Evolutionary conservation across 2,888 invertebrate genomes (phyloP).

Genomic region (Mythimna vitellina): DNA sequence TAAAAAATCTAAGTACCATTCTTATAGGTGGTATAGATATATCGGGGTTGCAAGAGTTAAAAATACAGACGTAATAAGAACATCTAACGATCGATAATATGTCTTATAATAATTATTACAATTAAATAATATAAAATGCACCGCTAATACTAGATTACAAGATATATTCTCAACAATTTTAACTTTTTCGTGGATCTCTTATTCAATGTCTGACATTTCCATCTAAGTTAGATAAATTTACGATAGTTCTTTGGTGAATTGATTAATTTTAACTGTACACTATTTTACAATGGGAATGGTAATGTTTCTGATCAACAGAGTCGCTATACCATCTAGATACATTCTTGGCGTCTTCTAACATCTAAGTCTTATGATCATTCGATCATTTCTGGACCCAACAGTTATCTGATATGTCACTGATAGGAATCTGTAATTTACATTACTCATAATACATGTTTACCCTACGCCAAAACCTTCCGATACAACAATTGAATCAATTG

Average conservation of each 20-base stretch:
- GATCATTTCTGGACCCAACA: slow-evolving; percentile 61
- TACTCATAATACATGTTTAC: slow-evolving; percentile 32
- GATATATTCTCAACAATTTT: slow-evolving; percentile 78
- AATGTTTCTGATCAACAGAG: slow-evolving; percentile 26
- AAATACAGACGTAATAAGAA: slow-evolving; percentile 69
- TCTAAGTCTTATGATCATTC: slow-evolving; percentile 56
- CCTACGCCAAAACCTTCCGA: slow-evolving; percentile 24
- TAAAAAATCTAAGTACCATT: slow-evolving; percentile 55
- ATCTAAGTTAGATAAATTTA: slow-evolving; percentile 18
- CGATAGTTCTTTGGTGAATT: slow-evolving; percentile 39
- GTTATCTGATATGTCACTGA: slow-evolving; percentile 66
- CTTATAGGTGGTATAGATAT: slow-evolving; percentile 54
- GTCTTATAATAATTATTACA: slow-evolving; percentile 60
- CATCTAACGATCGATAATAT: slow-evolving; percentile 70
- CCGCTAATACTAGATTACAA: slow-evolving; percentile 82
- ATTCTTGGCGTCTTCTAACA: slow-evolving; percentile 47
- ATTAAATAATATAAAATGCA: slow-evolving; percentile 83
- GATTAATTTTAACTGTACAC: slow-evolving; percentile 34
- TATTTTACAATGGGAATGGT: slow-evolving; percentile 23
- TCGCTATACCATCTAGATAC: slow-evolving; percentile 30
- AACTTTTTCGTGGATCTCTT: slow-evolving; percentile 67
- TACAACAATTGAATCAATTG: background rate
- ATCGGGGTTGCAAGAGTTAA: slow-evolving; percentile 69
- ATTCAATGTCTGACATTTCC: slow-evolving; percentile 53
- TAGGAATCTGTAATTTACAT: slow-evolving; percentile 55